These are phyloP conservation scores for Nicator chloris DNA, from an alignment of 2,113 vertebrate species.

Conservation along the genomic window DNA sequence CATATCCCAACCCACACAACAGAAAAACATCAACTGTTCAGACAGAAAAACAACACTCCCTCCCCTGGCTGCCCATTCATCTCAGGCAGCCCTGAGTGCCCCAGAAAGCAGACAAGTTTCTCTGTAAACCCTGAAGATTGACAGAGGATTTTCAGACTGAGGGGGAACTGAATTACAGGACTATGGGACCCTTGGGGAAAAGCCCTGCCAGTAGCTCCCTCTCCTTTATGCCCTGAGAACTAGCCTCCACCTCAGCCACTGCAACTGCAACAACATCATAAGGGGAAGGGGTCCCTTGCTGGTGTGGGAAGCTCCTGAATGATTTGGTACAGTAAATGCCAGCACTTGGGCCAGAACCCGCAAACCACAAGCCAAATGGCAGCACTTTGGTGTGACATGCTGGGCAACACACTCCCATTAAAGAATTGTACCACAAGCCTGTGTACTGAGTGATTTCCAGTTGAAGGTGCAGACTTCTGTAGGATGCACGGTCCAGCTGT, in stretches of 20 bases:
- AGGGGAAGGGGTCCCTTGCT: background rate
- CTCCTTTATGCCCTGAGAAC: background rate
- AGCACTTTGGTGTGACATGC: background rate
- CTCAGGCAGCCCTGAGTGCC: background rate
- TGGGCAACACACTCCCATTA: background rate
- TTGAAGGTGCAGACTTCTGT: background rate
- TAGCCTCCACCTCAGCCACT: background rate
- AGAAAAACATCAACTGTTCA: constrained; percentile 18
- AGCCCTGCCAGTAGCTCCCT: background rate
- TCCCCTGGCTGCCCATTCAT: background rate
- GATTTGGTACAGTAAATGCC: background rate
- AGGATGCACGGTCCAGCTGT: background rate
- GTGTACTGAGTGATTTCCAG: background rate
- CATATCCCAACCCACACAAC: constrained; percentile 33
- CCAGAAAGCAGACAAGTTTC: background rate
- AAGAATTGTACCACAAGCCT: background rate
- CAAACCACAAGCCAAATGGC: background rate
- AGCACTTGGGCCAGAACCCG: background rate
- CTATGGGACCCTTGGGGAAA: background rate
- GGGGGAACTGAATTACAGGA: background rate
- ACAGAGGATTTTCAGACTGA: background rate
- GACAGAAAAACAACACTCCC: constrained; percentile 9
- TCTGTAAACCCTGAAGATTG: background rate
- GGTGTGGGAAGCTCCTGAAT: background rate
- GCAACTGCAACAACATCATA: background rate